Percentiles rank a stretch among this genome's conserved stretches.
Evolutionary conservation across 92 coral and sea anemone species (phyloP).

Genomic region (Scolanthus callimorphus): DNA sequence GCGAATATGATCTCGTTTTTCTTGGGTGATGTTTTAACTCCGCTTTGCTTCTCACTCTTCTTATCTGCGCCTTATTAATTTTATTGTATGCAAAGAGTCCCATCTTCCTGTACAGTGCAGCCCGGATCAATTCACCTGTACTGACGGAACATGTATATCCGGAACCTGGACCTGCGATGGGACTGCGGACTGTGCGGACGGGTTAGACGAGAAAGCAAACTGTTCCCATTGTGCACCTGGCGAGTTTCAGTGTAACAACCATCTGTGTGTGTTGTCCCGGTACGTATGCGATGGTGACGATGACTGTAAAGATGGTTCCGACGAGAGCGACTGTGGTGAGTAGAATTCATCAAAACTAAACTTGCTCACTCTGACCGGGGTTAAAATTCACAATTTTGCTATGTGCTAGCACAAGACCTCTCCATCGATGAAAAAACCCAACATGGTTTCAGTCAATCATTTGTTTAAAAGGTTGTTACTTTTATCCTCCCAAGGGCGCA

Average conservation of each 20-base stretch:
- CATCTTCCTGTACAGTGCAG: constrained; percentile 8
- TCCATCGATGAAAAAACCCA: no score
- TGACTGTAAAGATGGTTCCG: constrained; percentile 42
- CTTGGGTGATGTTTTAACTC: no score
- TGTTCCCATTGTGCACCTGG: constrained; percentile 31
- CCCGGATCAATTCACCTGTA: constrained; percentile 27
- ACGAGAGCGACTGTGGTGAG: constrained; percentile 51
- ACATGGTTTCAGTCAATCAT: no score
- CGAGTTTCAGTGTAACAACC: constrained; percentile 27
- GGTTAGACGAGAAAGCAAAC: constrained; percentile 14
- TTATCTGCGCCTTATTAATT: no score
- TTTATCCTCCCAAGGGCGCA: no score
- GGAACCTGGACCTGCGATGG: constrained; percentile 32
- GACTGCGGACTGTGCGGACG: constrained; percentile 16
- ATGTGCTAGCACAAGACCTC: no score
- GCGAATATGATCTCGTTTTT: no score
- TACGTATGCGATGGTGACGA: constrained; percentile 33
- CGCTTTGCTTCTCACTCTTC: no score
- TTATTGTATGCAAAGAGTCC: no score
- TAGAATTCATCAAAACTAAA: background rate
- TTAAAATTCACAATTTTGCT: no score
- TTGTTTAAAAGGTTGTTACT: no score
- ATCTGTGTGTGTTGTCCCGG: background rate
- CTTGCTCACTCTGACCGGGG: no score
- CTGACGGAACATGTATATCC: constrained; percentile 34